Conservation (phyloP, 2,113 vertebrate species). For the Solea senegalensis region DNA sequence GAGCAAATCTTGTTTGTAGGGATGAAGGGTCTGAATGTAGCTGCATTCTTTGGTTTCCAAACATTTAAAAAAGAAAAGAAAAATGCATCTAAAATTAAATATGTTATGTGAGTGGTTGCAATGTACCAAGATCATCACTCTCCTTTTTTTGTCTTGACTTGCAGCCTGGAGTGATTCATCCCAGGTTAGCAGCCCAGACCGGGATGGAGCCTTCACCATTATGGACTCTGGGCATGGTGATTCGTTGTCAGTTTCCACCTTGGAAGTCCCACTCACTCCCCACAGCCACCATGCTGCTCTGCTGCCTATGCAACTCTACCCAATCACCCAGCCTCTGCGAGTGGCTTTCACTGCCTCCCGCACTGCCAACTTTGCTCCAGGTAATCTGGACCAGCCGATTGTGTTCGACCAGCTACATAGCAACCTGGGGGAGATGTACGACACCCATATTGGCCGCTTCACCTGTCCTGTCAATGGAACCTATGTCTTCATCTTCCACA, state of each 20-base stretch:
- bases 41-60: no score
- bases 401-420: slow-evolving; percentile 94
- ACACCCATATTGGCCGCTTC: slow-evolving; percentile 91
- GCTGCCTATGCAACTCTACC: slow-evolving; percentile 90
- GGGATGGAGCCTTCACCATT: slow-evolving; percentile 85
- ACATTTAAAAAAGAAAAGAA: no score
- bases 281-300: slow-evolving; percentile 85
- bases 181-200: slow-evolving; percentile 93
- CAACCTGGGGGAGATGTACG: slow-evolving; percentile 94
- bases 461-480: slow-evolving; percentile 92
- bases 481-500: slow-evolving; percentile 97
- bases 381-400: slow-evolving; percentile 96
- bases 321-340: slow-evolving; percentile 89
- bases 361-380: slow-evolving; percentile 93
- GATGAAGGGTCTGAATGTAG: no score
- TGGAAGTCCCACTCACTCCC: slow-evolving; percentile 85
- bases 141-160: slow-evolving; percentile 1
- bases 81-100: no score
- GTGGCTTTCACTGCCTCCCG: slow-evolving; percentile 95
- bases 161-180: slow-evolving; percentile 94
- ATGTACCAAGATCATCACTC: neutral
- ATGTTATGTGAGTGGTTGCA: no score
- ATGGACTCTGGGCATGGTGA: slow-evolving; percentile 92
- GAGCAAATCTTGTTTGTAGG: no score
- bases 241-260: slow-evolving; percentile 86